Evolutionary conservation across 2,888 invertebrate genomes (phyloP).

Genomic region (Monopis laevigella): DNA sequence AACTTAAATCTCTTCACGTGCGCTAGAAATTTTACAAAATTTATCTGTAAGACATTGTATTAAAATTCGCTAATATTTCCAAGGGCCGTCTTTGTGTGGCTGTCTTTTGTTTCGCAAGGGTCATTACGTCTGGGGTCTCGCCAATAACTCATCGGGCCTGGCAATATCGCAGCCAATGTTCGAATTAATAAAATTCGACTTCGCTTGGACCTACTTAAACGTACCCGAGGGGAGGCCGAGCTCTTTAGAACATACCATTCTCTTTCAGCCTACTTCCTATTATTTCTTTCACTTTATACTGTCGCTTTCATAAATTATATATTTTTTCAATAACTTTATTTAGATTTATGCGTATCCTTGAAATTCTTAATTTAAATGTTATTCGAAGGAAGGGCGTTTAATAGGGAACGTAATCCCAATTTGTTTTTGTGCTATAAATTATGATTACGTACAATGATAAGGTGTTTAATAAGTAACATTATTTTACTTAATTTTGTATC

Average conservation of each 20-base stretch:
- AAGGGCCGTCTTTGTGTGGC: not conserved
- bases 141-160: not conserved
- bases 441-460: no score
- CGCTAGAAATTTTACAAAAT: constrained; percentile 2
- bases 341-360: no score
- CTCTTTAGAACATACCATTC: constrained; percentile 23
- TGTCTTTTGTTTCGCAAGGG: not conserved
- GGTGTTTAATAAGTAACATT: no score
- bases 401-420: no score
- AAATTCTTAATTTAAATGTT: no score
- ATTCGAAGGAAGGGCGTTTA: no score
- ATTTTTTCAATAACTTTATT: no score
- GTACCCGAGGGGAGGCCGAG: constrained; percentile 20
- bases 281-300: constrained; percentile 28
- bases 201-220: constrained; percentile 27
- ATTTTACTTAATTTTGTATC: no score
- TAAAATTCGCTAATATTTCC: not conserved
- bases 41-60: not conserved
- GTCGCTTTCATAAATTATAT: constrained; percentile 29
- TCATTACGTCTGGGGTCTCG: not conserved
- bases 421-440: no score
- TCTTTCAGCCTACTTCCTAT: constrained; percentile 24
- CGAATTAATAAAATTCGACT: constrained; percentile 29
- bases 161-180: not conserved
- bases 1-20: constrained; percentile 24